Base-by-base conservation (phyloP, 2,888 invertebrate genomes). In the Acleris cristana region DNA sequence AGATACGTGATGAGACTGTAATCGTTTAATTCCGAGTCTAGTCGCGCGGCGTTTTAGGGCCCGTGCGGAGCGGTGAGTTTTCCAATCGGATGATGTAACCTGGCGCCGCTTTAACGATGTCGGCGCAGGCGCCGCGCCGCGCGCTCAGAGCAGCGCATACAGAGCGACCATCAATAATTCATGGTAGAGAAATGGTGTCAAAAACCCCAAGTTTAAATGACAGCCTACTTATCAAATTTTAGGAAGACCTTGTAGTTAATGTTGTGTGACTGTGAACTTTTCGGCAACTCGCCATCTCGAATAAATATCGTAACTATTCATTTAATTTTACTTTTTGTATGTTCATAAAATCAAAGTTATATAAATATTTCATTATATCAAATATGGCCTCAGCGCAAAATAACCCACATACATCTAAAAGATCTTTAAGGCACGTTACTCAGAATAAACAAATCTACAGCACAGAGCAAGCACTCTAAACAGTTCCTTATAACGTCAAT, bases 71-170 rank as follows among this genome's bases (percentile, higher is more conserved):
- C 84, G 81, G 76, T 83, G 79, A 88, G 86, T 86, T 91, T 90
- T 90, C 88, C 88, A 87, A 87, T 85, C 78, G 79, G 72, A 77
- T 92, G 88, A 91, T 88, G 90, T 88, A 89, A 92, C 81, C 76
- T 79, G 90, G 89, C 92, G 91, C 90, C 90, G 79, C 74, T 65
- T 72, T 76, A 87, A 80, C 87, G 88, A 80, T 79, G 76, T 65
- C 73, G 74, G 71, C 62, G 59, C 59, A 16, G 18, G 49, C 51
- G 59, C 49, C 51, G 49, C 45, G 19, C n/a, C 48, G 48, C 48
- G 44, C 61, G 54, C 51, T 67, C 58, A 58, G 48, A 67, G 58
- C 53, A 69, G 73, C 71, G 72, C 73, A 72, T 73, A 69, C 72
- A 70, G 73, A 74, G 71, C 73, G 69, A 73, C 70, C 61, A 75